Evolutionary conservation across 2,797 vertebrate species (phyloP), one percentile per base, ranked within the genome.

Genomic region (Gymnodraco acuticeps): DNA sequence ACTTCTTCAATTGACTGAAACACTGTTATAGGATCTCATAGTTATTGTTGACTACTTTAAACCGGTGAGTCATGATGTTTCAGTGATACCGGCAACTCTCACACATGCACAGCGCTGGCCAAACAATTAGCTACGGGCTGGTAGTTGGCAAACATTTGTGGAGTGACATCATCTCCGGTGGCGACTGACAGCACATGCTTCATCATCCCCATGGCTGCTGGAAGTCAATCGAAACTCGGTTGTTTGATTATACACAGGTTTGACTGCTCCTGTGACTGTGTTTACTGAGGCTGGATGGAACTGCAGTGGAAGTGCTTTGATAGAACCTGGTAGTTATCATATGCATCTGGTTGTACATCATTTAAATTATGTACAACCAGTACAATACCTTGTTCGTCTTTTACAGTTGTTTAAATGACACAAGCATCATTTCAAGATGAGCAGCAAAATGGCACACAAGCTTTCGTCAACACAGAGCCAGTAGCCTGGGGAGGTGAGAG

Each of bases 151-250:
- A 90, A 90, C 80, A 53, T 53, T 52, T 55, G 31, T n/a, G 53
- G 10, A 59, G 78, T 88, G 87, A 89, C 86, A 92, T 92, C 88
- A 91, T 55, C 72, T 73, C 59, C 45, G 45, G 75, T 72, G 63
- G 78, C 14, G 60, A 75, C 73, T 51, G 45, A 75, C 54, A 84
- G 64, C 70, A 73, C 73, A 71, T 64, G 74, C 63, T 71, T 73
- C 64, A 81, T 77, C 75, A 61, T 67, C 48, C 54, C 42, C 43
- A n/a, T 14, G 31, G 53, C 75, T 64, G 42, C 63, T 77, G 13
- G 74, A 77, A 87, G 83, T 83, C 80, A 85, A 83, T 87, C 42
- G 64, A 89, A 91, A 87, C 89, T 73, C 62, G 42, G 62, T 58
- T 87, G 79, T 86, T 85, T 88, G 83, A 83, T 81, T 66, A 71